Conservation (phyloP, 2,888 invertebrate species). For the Fragum whitleyi region DNA sequence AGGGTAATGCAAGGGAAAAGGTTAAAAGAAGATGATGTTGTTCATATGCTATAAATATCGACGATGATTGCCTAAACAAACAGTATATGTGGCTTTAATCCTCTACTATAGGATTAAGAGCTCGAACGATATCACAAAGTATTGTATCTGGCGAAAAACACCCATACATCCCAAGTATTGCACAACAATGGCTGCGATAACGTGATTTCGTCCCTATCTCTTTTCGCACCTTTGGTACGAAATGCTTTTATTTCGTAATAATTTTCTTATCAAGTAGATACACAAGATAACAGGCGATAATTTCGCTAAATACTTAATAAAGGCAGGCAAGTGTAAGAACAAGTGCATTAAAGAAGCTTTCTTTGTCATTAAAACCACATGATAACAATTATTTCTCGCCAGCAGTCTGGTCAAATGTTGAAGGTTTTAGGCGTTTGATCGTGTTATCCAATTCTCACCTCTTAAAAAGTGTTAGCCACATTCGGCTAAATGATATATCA, state of each 20-base stretch:
- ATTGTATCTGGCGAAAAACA: constrained; percentile 11
- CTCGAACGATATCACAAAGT: background rate
- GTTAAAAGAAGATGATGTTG: background rate
- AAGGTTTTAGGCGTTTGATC: background rate
- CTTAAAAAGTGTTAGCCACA: background rate
- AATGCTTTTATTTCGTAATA: constrained; percentile 40
- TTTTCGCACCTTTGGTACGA: constrained; percentile 21
- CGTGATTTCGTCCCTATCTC: constrained; percentile 27
- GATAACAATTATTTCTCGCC: background rate
- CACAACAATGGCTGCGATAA: constrained; percentile 28
- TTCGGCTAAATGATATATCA: constrained; percentile 10
- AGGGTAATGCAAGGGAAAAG: no score
- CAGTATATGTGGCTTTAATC: constrained; percentile 49
- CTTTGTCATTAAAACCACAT: constrained; percentile 18
- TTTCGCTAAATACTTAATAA: constrained; percentile 51
- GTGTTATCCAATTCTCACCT: background rate
- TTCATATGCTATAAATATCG: constrained; percentile 14
- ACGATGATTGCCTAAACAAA: constrained; percentile 19
- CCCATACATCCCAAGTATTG: constrained; percentile 23
- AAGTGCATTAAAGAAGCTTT: background rate
- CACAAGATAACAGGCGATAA: constrained; percentile 51
- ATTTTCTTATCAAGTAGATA: constrained; percentile 40
- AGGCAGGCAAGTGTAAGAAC: constrained; percentile 10
- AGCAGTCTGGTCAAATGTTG: background rate
- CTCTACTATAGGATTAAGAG: constrained; percentile 7